Evolutionary conservation across 1,140 invertebrate species (phyloP).

Genomic region (Drosophila pectinifera): DNA sequence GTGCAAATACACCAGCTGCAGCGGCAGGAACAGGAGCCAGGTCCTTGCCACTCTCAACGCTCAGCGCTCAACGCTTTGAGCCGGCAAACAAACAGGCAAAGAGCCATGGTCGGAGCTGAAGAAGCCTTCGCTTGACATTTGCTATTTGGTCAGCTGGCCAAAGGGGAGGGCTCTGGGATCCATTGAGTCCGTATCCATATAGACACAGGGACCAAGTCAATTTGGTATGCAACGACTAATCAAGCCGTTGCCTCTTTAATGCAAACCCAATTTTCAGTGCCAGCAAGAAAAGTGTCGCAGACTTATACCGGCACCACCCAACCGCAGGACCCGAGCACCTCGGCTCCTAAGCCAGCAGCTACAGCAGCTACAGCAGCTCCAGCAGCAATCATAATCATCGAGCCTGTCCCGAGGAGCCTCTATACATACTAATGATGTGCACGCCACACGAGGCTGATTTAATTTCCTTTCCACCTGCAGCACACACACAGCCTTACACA

Average conservation of each 20-base stretch:
- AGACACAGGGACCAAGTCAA: conserved; percentile 24
- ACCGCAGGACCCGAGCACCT: conserved; percentile 8
- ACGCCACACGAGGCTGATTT: conserved; percentile 78
- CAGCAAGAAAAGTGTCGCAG: conserved; percentile 65
- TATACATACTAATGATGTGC: conserved; percentile 81
- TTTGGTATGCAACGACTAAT: conserved; percentile 51
- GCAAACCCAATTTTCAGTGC: conserved; percentile 66
- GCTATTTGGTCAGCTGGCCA: conserved; percentile 55
- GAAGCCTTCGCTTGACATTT: conserved; percentile 33
- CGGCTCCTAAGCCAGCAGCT: not conserved
- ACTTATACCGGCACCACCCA: conserved; percentile 28
- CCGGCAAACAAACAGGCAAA: conserved; percentile 50
- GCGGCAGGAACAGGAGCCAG: not conserved
- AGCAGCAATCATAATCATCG: conserved; percentile 45
- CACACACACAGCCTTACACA: conserved; percentile 16
- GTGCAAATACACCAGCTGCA: conserved; percentile 60
- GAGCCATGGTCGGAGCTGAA: not conserved
- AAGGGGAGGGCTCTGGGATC: not conserved
- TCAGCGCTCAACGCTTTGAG: conserved; percentile 54
- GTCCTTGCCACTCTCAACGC: conserved; percentile 16
- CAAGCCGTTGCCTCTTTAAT: conserved; percentile 59
- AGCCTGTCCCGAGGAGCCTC: conserved; percentile 43
- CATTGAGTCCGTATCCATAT: not conserved
- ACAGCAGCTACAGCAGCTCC: conserved; percentile 1
- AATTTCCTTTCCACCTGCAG: conserved; percentile 74